Evolutionary conservation across 2,113 vertebrate genomes (phyloP), one percentile per base, ranked within the genome.

Genomic region (Brevimyrus niger): DNA sequence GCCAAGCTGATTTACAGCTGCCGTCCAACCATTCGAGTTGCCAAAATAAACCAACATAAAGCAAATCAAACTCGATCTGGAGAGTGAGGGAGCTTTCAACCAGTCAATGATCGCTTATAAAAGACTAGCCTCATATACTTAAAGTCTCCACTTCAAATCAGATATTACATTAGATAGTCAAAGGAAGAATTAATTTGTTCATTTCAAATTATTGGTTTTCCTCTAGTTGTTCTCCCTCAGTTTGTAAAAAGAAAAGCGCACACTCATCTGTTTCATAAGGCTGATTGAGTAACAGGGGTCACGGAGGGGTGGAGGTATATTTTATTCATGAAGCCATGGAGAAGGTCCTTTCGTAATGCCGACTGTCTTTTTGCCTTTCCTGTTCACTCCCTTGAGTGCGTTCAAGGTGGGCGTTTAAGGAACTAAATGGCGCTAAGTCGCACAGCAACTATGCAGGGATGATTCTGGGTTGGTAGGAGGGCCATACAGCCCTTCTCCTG

Each of bases 321-420:
- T 90, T 89, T 88, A 90, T 89, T 91, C 46, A 90, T 89, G 76
- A 69, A 58, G 50, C 47, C 48, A 47, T 5, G 51, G 44, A 90
- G 27, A 51, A 42, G 7, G 47, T 44, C 69, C 47, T 76, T 80
- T 82, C 86, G 85, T 82, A 83, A 48, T n/a, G 47, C 47, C 53
- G 23, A 55, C 89, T 80, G 35, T 89, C 21, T 6, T 84, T 86
- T 42, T 10, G 27, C 19, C 8, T 13, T 58, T 58, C 13, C 48
- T 13, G 15, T 61, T 23, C 2, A 27, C 27, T 23, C 42, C 42
- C 2, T 42, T 69, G 65, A 55, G 73, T 69, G 38, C 65, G 61
- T 38, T 38, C 82, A 80, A 80, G 73, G 31, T 80, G 15, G 73
- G 35, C 73, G 21, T 42, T 80, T 80, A 42, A 80, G n/a, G 61